These are phyloP conservation scores for Nettapus auritus DNA, from an alignment of 2,113 vertebrate genomes.

Conservation along the genomic window DNA sequence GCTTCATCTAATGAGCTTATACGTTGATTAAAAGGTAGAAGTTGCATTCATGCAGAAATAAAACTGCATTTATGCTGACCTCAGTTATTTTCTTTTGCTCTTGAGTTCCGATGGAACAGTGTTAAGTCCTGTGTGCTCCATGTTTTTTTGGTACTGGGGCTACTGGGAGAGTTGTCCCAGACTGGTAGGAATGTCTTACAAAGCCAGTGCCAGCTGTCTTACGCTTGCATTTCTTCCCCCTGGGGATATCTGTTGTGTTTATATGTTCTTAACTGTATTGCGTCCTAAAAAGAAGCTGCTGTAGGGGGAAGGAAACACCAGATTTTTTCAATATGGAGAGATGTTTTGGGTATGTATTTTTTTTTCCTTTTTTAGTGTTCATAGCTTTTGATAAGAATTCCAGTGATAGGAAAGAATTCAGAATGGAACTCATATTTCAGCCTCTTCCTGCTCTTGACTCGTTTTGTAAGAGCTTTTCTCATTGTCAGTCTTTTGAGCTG, in stretches of 20 bases:
- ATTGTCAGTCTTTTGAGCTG: background rate
- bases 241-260: background rate
- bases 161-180: background rate
- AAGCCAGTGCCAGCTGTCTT: background rate
- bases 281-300: background rate
- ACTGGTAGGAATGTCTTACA: background rate
- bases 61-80: background rate
- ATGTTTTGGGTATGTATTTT: background rate
- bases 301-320: background rate
- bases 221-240: background rate
- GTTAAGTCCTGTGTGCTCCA: background rate
- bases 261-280: background rate
- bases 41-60: background rate
- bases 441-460: conserved; percentile 21
- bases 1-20: background rate
- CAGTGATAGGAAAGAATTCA: conserved; percentile 1
- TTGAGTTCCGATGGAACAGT: background rate
- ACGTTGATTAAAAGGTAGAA: background rate
- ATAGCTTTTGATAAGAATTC: background rate
- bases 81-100: background rate
- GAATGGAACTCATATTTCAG: background rate
- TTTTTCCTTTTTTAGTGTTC: background rate
- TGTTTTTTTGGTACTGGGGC: background rate
- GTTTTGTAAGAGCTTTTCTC: background rate
- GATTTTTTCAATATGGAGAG: background rate